phyloP scores from a whole-genome alignment of 2,888 invertebrate species.

The Volucella inanis region DNA sequence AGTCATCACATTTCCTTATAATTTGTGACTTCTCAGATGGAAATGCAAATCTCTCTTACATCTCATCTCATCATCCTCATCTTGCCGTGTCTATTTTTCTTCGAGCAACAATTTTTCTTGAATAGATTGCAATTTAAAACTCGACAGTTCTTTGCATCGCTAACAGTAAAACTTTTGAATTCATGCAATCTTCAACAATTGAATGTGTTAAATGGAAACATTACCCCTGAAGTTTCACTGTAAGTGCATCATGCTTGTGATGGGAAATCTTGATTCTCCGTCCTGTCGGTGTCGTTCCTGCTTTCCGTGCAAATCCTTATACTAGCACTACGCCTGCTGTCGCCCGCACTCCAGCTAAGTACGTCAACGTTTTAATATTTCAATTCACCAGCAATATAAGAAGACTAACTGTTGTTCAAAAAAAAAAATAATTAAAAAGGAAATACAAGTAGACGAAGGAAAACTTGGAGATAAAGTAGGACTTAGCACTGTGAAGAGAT shows the following conservation, averaged over 20 bases:
- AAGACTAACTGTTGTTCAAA: not conserved
- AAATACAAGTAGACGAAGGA: not conserved
- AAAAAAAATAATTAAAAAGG: not conserved
- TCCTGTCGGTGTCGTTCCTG: too few relatives aligned
- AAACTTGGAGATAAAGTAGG: not conserved
- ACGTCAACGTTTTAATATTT: slow-evolving; percentile 11
- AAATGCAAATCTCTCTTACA: too few relatives aligned
- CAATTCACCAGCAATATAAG: slow-evolving; percentile 1
- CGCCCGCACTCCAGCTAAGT: not conserved
- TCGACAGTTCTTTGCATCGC: not conserved
- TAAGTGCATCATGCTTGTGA: not conserved
- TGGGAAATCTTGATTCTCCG: not conserved
- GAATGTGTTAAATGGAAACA: slow-evolving; percentile 9
- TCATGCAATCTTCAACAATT: not conserved
- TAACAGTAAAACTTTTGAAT: not conserved
- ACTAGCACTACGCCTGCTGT: too few relatives aligned
- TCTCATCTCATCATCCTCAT: not conserved
- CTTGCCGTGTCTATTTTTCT: too few relatives aligned
- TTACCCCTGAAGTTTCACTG: not conserved
- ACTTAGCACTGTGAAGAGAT: too few relatives aligned
- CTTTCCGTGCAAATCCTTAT: too few relatives aligned
- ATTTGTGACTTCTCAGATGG: not conserved
- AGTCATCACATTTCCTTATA: not conserved
- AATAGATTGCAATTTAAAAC: not conserved
- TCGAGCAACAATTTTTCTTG: not conserved